These are phyloP conservation scores for Dastarcus helophoroides DNA, from an alignment of 2,888 invertebrate genomes.

Conservation along the genomic window DNA sequence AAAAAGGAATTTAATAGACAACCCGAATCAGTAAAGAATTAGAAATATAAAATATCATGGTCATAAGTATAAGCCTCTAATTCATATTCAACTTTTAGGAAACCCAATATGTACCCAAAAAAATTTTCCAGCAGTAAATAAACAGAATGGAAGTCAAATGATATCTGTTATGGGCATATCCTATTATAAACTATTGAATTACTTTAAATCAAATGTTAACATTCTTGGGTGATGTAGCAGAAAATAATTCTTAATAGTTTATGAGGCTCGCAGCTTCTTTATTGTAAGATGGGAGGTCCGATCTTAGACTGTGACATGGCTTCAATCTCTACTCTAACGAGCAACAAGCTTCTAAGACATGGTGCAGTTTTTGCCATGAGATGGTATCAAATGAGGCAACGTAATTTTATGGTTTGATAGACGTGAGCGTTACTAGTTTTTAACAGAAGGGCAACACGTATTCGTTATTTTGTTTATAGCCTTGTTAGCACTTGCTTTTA, in stretches of 20 bases:
- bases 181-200: slow-evolving; percentile 28
- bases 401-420: slow-evolving; percentile 36
- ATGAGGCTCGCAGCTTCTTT: slow-evolving; percentile 32
- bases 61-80: too few species aligned
- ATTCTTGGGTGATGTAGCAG: slow-evolving; percentile 36
- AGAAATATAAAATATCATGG: too few species aligned
- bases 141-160: too few species aligned
- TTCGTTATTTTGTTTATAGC: slow-evolving; percentile 20
- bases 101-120: too few species aligned
- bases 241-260: slow-evolving; percentile 35
- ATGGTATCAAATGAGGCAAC: slow-evolving; percentile 32
- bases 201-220: slow-evolving; percentile 34
- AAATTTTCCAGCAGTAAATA: too few species aligned
- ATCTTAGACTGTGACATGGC: slow-evolving; percentile 17
- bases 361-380: slow-evolving; percentile 19
- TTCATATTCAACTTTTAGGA: too few species aligned
- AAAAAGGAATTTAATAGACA: too few species aligned
- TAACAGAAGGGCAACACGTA: slow-evolving; percentile 14
- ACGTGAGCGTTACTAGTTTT: slow-evolving; percentile 26
- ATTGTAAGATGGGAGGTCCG: slow-evolving; percentile 27
- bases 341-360: slow-evolving; percentile 13
- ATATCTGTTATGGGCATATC: too few species aligned
- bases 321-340: slow-evolving; percentile 4
- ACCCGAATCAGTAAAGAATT: too few species aligned
- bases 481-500: slow-evolving; percentile 23